These are phyloP conservation scores for Macaria liturata DNA, from an alignment of 2,888 invertebrate species.

Conservation along the genomic window DNA sequence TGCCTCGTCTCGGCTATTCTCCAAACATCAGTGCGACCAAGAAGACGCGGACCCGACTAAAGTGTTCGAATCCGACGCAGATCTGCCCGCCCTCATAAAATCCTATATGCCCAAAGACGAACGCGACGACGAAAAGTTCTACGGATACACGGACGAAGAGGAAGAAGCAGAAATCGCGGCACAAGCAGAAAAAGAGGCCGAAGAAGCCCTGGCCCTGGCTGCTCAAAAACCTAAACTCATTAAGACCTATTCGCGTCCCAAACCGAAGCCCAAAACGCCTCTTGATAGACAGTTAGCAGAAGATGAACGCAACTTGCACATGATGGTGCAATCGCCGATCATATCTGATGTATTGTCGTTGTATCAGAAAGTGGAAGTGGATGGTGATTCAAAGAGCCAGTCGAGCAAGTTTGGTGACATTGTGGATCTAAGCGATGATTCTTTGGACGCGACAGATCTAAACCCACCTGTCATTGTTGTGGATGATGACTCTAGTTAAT, in stretches of 20 bases:
- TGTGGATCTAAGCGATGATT: slow-evolving; percentile 55
- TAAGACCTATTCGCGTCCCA: slow-evolving; percentile 31
- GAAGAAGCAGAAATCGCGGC: slow-evolving; percentile 44
- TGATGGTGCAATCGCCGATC: slow-evolving; percentile 65
- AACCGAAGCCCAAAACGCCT: slow-evolving; percentile 3
- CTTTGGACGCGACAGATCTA: slow-evolving; percentile 47
- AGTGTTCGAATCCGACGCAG: slow-evolving; percentile 65
- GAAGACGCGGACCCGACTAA: slow-evolving; percentile 65
- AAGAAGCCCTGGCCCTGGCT: not conserved
- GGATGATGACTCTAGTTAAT: slow-evolving; percentile 42
- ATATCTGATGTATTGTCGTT: slow-evolving; percentile 74
- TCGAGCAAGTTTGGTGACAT: slow-evolving; percentile 31
- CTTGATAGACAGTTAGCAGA: slow-evolving; percentile 30
- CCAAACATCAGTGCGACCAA: slow-evolving; percentile 62
- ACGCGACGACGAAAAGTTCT: slow-evolving; percentile 71
- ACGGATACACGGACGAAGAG: slow-evolving; percentile 63
- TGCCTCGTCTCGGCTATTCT: slow-evolving; percentile 62
- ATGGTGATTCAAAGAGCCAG: slow-evolving; percentile 20
- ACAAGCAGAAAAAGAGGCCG: not conserved
- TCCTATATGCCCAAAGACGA: slow-evolving; percentile 67
- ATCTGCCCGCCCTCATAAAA: slow-evolving; percentile 60
- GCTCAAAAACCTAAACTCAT: slow-evolving; percentile 1
- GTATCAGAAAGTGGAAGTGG: slow-evolving; percentile 50
- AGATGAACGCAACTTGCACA: slow-evolving; percentile 48
- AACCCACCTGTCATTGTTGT: slow-evolving; percentile 53